Base-by-base conservation (phyloP, 1,140 invertebrate genomes). In the Listronotus oregonensis region DNA sequence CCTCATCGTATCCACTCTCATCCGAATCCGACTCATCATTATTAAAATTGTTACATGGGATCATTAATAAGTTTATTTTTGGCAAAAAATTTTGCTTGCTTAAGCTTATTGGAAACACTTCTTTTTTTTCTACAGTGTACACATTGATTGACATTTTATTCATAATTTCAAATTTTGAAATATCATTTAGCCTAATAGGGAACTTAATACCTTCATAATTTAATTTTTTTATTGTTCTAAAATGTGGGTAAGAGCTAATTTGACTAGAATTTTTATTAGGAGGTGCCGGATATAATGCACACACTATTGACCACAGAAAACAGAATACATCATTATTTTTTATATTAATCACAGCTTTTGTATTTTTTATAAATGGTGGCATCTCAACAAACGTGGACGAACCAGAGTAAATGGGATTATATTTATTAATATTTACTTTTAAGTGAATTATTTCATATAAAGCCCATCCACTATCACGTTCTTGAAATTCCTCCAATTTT, bases 291-390 rank as follows among this genome's bases (percentile, higher is more conserved):
- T 14, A 46, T 46, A 18, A 15, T 46, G 43, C 14, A 6, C 5
- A 15, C 18, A 46, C 43, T 7, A 15, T 5, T 46, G 11, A 46
- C 43, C 43, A 46, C 11, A 46, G 11, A 11, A 46, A 46, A 46
- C 43, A 46, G 11, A 6, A 18, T 14, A 15, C 18, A 46, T 46
- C 43, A 15, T 46, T 18, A 46, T 15, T 46, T 54, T 34, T 34
- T 21, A 32, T 11, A 31, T 54, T 54, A 12, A 54, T 54, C 10
- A 27, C 32, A 32, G 14, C 15, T 5, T 32, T 32, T 12, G 9
- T 54, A 32, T 32, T 32, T 54, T 32, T 21, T 32, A 54, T 46
- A 46, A 46, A 46, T 46, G 5, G 5, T 11, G 43, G 43, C 11
- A 46, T 6, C 5, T 46, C 14, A 43, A 46, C 18, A 9, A n/a